phyloP scores from a whole-genome alignment of 2,113 vertebrate species.

The Dendrocopos noguchii region DNA sequence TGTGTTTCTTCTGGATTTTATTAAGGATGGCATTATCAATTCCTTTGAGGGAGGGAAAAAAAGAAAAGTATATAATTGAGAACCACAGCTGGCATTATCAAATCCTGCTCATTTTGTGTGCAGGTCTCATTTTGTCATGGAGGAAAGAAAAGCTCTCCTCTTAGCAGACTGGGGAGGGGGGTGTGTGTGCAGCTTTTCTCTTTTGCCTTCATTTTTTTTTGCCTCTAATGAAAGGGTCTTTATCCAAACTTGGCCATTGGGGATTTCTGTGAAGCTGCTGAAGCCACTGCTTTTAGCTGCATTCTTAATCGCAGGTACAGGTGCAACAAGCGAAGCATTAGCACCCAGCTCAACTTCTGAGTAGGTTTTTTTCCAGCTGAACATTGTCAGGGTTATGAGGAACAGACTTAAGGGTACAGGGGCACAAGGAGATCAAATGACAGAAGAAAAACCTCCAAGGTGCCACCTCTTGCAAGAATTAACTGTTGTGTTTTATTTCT shows the following conservation, averaged over 20 bases:
- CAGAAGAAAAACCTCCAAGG: not conserved
- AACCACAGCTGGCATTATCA: not conserved
- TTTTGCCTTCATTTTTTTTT: not conserved
- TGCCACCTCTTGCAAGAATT: not conserved
- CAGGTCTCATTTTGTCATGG: not conserved
- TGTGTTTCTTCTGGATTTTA: not conserved
- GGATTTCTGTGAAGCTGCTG: not conserved
- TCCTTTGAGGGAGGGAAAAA: not conserved
- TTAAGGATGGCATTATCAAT: not conserved
- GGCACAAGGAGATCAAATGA: not conserved
- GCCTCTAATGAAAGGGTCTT: not conserved
- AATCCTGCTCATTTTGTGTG: not conserved
- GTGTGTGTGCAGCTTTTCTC: not conserved
- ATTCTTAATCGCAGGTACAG: not conserved
- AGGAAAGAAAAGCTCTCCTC: not conserved
- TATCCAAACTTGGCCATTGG: not conserved
- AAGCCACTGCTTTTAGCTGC: not conserved
- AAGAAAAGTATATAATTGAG: not conserved
- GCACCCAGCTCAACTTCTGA: not conserved
- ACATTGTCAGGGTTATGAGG: not conserved
- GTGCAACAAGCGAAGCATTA: not conserved
- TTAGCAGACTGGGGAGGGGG: not conserved
- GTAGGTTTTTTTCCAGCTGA: not conserved
- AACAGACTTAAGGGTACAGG: not conserved
- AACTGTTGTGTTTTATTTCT: not conserved